A percentile compares a stretch with the other conserved stretches of the same genome.
phyloP scores from a whole-genome alignment of 2,797 vertebrate genomes.

The Artibeus jamaicensis region DNA sequence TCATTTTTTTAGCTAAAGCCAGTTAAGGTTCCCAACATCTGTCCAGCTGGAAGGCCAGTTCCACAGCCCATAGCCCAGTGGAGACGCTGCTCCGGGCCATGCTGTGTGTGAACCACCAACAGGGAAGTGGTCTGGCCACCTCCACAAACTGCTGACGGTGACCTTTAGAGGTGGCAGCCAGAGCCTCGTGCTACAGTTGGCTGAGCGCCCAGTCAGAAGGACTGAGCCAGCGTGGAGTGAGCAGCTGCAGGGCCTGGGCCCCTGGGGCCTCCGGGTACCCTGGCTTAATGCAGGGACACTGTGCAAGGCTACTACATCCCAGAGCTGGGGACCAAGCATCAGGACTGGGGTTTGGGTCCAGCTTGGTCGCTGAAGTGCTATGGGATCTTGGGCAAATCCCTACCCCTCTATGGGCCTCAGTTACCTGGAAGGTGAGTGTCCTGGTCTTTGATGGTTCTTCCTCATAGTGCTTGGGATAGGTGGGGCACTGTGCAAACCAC shows the following conservation, averaged over 20 bases:
- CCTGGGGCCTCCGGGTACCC: constrained; percentile 20
- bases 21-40: too few relatives aligned
- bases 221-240: constrained; percentile 25
- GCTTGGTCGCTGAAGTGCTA: neutral
- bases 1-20: too few relatives aligned
- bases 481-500: neutral
- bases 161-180: constrained; percentile 43
- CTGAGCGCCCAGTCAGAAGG: constrained; percentile 25
- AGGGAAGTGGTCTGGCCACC: constrained; percentile 53
- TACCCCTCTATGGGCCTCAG: neutral
- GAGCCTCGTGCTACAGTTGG: constrained; percentile 57
- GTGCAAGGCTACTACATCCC: neutral
- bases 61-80: neutral
- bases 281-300: neutral
- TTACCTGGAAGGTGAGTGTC: neutral
- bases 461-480: neutral
- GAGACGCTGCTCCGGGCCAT: neutral
- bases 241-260: constrained; percentile 20
- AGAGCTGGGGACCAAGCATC: neutral
- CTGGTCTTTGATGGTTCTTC: neutral
- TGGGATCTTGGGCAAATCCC: neutral
- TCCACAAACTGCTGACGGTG: constrained; percentile 59
- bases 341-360: neutral
- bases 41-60: neutral
- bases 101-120: neutral